Evolutionary conservation across 2,797 vertebrate species (phyloP).

Genomic region (Tapirus indicus): DNA sequence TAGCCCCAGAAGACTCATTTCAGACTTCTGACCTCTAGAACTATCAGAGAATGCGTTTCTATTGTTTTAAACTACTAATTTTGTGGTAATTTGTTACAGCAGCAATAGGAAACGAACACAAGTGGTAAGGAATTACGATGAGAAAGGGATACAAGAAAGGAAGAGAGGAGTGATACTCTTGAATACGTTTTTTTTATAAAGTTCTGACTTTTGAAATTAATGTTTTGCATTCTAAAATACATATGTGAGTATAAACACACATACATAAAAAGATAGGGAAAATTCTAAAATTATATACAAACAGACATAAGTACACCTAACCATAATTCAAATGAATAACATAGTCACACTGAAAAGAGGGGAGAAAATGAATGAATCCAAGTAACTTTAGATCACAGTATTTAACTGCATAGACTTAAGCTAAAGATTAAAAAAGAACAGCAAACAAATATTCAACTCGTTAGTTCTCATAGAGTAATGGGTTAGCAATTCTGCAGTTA

Average conservation of each 20-base stretch:
- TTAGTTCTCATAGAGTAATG: not conserved
- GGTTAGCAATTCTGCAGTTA: not conserved
- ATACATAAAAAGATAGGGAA: not conserved
- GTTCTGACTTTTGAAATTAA: not conserved
- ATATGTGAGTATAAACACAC: not conserved
- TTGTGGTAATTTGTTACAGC: not conserved
- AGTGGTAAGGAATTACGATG: not conserved
- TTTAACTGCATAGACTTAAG: not conserved
- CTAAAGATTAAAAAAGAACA: not conserved
- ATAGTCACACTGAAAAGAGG: not conserved
- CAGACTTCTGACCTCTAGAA: not conserved
- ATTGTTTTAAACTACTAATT: not conserved
- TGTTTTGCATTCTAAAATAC: not conserved
- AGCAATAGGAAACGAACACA: not conserved
- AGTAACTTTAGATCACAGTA: not conserved
- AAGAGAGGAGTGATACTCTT: not conserved
- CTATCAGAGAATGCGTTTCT: not conserved
- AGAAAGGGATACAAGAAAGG: not conserved
- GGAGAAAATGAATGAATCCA: not conserved
- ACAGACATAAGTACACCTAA: not conserved
- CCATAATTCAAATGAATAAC: not conserved
- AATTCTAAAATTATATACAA: not conserved
- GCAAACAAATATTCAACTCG: not conserved
- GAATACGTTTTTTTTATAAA: not conserved
- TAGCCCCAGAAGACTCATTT: not conserved